These are phyloP conservation scores for Clamator glandarius DNA, from an alignment of 2,797 vertebrate species.

Conservation along the genomic window DNA sequence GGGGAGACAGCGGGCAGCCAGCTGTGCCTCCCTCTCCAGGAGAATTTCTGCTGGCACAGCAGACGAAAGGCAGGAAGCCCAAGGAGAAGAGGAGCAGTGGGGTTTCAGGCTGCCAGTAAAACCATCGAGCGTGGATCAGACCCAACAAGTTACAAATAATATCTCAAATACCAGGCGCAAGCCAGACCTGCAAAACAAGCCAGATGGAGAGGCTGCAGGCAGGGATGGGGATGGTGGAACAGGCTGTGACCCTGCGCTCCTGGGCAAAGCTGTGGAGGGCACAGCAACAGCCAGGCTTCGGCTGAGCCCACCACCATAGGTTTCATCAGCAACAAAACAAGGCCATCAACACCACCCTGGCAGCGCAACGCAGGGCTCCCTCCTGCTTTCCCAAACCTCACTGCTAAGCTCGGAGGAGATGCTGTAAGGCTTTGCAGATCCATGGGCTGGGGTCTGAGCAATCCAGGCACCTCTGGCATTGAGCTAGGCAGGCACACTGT, in stretches of 20 bases:
- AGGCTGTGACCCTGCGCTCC: neutral
- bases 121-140: slow-evolving; percentile 21
- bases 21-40: neutral
- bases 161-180: neutral
- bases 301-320: neutral
- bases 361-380: accelerated
- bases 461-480: neutral
- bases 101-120: slow-evolving; percentile 44
- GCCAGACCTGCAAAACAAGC: slow-evolving; percentile 16
- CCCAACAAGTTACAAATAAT: neutral
- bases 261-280: neutral
- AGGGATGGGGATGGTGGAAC: neutral
- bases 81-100: slow-evolving; percentile 20
- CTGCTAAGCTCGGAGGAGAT: neutral
- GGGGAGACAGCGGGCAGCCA: neutral
- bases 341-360: neutral
- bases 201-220: neutral
- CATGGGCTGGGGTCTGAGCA: neutral
- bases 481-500: neutral
- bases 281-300: neutral
- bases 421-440: neutral
- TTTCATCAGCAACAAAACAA: neutral
- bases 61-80: slow-evolving; percentile 23
- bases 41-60: slow-evolving; percentile 28
- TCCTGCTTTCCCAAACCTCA: accelerated